Evolutionary conservation across 2,888 invertebrate species (phyloP), one percentile per base, ranked within the genome.

Genomic region (Barypeithes pellucidus): DNA sequence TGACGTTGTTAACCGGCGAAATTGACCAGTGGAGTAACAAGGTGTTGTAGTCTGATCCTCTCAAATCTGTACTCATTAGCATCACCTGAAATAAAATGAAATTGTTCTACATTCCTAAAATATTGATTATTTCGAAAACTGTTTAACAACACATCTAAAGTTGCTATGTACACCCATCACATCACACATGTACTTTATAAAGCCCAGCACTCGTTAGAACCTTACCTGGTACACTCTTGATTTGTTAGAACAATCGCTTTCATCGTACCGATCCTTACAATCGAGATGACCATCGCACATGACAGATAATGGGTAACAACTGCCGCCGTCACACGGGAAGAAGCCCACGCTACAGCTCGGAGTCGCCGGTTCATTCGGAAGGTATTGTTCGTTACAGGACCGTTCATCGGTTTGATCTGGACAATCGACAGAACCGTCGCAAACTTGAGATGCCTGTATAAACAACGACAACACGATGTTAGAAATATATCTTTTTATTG

Each of bases 241-340:
- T 22, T 78, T 78, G 36, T 85, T 87, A 7, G 79, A 79, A 77
- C 94, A 93, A 83, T 93, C 89, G 2, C 82, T 82, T 83, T 96
- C 95, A 81, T 96, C 95, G 52, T 89, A 90, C 9, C 90, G 91
- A 81, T 95, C 95, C 75, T 89, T 88, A 81, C 95, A 95, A 80
- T 95, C 92, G 41, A 87, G 86, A 9, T 88, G 88, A 0, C 90
- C 90, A 82, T 95, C 91, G 83, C 95, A 95, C 36, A 89, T 86
- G 61, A 88, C 86, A 0, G 87, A 86, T 16, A 90, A 81, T 0
- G 91, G 89, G 22, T 92, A 83, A 82, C 95, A 95, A 0, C 83
- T 84, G 9, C 85, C 86, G n/a, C 84, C 87, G 79, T 91, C 91
- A 78, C 92, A 92, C 0, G 87, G 85, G 82, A 91, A 91, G 69